Evolutionary conservation across 2,797 vertebrate species (phyloP).

Genomic region (Balearica regulorum): DNA sequence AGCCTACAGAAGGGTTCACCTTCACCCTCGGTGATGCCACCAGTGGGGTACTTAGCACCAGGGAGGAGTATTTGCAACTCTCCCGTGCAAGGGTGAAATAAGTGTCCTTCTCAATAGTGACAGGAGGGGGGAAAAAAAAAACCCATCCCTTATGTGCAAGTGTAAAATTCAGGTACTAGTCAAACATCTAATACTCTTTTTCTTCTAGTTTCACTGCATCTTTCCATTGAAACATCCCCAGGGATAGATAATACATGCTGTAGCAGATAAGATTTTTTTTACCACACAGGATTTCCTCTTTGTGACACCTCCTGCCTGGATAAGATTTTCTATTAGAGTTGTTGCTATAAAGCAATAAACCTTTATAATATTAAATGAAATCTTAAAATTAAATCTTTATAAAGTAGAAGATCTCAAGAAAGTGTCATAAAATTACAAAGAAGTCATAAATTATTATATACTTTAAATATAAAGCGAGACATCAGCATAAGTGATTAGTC

Average conservation of each 20-base stretch:
- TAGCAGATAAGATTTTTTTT: not conserved
- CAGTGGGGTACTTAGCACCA: not conserved
- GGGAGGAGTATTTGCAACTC: not conserved
- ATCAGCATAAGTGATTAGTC: not conserved
- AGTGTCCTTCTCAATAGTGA: not conserved
- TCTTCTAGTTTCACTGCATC: not conserved
- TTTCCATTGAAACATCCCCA: not conserved
- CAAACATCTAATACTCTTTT: not conserved
- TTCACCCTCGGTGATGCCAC: not conserved
- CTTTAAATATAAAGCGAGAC: not conserved
- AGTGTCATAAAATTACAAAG: not conserved
- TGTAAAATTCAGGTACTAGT: not conserved
- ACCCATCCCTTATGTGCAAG: accelerated
- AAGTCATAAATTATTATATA: not conserved
- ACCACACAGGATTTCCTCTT: not conserved
- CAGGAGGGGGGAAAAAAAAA: not conserved
- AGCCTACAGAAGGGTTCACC: not conserved
- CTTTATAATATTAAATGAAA: not conserved
- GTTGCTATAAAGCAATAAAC: not conserved
- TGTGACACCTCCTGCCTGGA: not conserved
- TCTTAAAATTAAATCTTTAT: not conserved
- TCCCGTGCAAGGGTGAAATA: not conserved
- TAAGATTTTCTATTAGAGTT: not conserved
- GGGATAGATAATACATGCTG: not conserved
- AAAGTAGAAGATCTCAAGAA: not conserved